Evolutionary conservation across 2,888 invertebrate genomes (phyloP).

Genomic region (Brachylomia viminalis): DNA sequence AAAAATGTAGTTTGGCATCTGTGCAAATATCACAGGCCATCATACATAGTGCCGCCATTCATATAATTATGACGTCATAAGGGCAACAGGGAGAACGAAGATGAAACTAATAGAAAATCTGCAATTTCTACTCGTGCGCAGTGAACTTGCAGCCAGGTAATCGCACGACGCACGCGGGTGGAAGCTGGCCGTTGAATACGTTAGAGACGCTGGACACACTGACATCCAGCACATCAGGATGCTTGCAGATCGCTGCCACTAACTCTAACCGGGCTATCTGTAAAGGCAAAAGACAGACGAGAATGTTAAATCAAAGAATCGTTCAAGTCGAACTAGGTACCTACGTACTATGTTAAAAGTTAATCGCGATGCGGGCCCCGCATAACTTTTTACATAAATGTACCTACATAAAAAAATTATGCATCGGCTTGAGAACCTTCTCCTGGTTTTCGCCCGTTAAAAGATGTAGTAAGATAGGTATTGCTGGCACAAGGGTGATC

Average conservation of each 20-base stretch:
- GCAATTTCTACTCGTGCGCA: slow-evolving; percentile 69
- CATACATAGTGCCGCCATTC: background rate
- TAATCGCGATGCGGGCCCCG: background rate
- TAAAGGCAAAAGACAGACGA: background rate
- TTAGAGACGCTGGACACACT: slow-evolving; percentile 79
- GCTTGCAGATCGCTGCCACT: slow-evolving; percentile 78
- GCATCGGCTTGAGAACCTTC: background rate
- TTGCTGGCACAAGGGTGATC: background rate
- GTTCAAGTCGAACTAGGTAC: background rate
- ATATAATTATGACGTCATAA: background rate
- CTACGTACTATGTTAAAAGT: too few species aligned
- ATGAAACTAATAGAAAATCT: background rate
- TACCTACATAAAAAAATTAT: background rate
- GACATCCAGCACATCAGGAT: slow-evolving; percentile 78
- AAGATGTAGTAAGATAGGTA: background rate
- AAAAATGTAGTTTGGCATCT: too few species aligned
- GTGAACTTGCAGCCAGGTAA: slow-evolving; percentile 71
- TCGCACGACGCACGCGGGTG: slow-evolving; percentile 78
- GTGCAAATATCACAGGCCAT: too few species aligned
- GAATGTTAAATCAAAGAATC: background rate
- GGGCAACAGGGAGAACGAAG: background rate
- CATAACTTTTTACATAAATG: too few species aligned
- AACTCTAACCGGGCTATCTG: slow-evolving; percentile 82
- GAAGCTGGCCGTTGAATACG: slow-evolving; percentile 75
- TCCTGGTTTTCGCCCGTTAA: background rate